A percentile compares a stretch with the other conserved stretches of the same genome.
phyloP scores from a whole-genome alignment of 2,113 vertebrate species.

The Notothenia rossii region DNA sequence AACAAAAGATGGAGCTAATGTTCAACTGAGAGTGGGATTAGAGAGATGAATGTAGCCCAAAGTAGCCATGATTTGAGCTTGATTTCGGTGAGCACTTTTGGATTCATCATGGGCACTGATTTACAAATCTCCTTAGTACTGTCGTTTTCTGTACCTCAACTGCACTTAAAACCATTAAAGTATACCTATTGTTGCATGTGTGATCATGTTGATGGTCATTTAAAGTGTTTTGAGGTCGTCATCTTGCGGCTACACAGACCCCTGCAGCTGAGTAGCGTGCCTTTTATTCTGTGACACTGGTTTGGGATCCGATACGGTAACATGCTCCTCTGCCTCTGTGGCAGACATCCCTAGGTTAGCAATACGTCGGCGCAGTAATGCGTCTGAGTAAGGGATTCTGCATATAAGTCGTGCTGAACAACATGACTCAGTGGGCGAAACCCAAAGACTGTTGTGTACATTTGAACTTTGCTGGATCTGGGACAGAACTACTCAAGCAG shows the following conservation, averaged over 20 bases:
- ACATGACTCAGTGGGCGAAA: slow-evolving; percentile 67
- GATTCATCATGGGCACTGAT: neutral
- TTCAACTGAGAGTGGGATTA: slow-evolving; percentile 37
- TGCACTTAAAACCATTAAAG: neutral
- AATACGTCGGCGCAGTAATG: slow-evolving; percentile 41
- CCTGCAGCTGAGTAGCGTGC: slow-evolving; percentile 18
- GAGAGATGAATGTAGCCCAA: slow-evolving; percentile 30
- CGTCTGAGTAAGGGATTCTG: slow-evolving; percentile 48
- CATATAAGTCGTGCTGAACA: slow-evolving; percentile 57
- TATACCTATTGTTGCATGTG: slow-evolving; percentile 2
- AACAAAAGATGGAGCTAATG: slow-evolving; percentile 36
- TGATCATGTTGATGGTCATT: neutral
- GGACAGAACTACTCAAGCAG: slow-evolving; percentile 50
- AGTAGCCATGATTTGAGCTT: slow-evolving; percentile 16
- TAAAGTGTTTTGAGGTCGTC: slow-evolving; percentile 1
- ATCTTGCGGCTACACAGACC: slow-evolving; percentile 8
- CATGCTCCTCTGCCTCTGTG: slow-evolving; percentile 38
- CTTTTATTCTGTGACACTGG: slow-evolving; percentile 29
- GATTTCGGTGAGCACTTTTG: neutral
- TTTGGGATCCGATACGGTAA: slow-evolving; percentile 34
- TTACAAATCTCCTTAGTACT: neutral
- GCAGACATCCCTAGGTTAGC: slow-evolving; percentile 47
- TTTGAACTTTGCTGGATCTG: slow-evolving; percentile 52
- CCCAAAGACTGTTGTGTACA: slow-evolving; percentile 56
- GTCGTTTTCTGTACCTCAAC: neutral